Percentiles rank a stretch among this genome's conserved stretches.
phyloP scores from a whole-genome alignment of 1,140 invertebrate species.

The Nixonia krombeini region DNA sequence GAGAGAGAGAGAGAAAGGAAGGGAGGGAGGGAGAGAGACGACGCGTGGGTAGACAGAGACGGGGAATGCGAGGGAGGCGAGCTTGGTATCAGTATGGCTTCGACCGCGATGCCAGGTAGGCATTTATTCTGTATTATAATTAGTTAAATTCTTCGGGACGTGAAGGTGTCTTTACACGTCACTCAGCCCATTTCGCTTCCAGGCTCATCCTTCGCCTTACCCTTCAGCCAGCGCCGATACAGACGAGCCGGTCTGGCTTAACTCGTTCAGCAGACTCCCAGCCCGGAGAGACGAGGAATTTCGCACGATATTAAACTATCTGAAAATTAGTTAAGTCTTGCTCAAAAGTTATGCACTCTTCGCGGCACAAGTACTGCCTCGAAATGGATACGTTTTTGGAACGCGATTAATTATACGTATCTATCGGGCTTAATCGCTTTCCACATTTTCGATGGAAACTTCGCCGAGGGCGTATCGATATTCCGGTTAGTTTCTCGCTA shows the following conservation, averaged over 20 bases:
- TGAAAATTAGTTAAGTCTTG: conserved; percentile 70
- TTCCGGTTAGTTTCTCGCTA: no score
- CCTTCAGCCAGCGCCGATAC: conserved; percentile 51
- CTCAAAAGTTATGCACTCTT: conserved; percentile 64
- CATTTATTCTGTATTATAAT: conserved; percentile 73
- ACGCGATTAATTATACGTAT: no score
- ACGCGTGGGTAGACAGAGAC: conserved; percentile 22
- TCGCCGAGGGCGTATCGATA: no score
- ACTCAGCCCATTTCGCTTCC: conserved; percentile 69
- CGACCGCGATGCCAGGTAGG: conserved; percentile 67
- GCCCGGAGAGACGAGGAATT: conserved; percentile 40
- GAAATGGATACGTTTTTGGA: conserved; percentile 27
- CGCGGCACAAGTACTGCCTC: conserved; percentile 45
- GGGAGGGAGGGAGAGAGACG: conserved; percentile 9
- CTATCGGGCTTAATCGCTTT: no score
- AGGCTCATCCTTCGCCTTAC: conserved; percentile 63
- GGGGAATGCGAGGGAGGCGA: conserved; percentile 41
- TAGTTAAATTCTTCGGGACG: conserved; percentile 73
- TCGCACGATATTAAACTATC: conserved; percentile 69
- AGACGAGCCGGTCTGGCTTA: conserved; percentile 64
- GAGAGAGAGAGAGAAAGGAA: conserved; percentile 19
- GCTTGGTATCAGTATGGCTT: conserved; percentile 67
- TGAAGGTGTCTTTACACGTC: conserved; percentile 72
- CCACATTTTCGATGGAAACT: no score
- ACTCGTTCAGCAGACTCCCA: conserved; percentile 65